Evolutionary conservation across 2,113 vertebrate genomes (phyloP).

Genomic region (Bujurquina vittata): DNA sequence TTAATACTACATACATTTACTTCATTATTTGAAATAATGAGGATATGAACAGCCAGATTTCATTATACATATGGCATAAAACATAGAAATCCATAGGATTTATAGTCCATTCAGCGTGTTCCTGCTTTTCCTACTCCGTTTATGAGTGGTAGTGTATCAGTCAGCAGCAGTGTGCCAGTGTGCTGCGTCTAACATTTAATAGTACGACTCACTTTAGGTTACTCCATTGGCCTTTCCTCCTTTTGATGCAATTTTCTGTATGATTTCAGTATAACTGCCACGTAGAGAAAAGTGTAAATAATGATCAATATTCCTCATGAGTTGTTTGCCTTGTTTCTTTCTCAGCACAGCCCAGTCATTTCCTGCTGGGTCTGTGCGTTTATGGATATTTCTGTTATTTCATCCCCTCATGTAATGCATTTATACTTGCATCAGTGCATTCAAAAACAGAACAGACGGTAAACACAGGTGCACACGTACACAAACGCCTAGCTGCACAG

Average conservation of each 20-base stretch:
- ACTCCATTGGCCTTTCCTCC: slow-evolving; percentile 7
- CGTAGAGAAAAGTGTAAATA: not conserved
- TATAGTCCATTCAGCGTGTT: not conserved
- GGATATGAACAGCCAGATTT: not conserved
- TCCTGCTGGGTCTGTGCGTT: not conserved
- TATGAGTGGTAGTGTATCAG: not conserved
- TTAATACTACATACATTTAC: not conserved
- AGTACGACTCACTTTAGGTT: slow-evolving; percentile 38
- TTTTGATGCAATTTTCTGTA: not conserved
- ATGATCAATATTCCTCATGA: not conserved
- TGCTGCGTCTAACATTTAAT: slow-evolving; percentile 21
- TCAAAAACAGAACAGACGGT: slow-evolving; percentile 24
- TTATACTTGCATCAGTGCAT: slow-evolving; percentile 14
- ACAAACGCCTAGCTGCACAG: not conserved
- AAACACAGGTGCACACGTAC: not conserved
- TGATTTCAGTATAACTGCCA: not conserved
- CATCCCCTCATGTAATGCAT: not conserved
- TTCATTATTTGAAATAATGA: not conserved
- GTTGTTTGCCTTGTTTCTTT: not conserved
- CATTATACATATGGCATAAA: not conserved
- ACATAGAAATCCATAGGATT: not conserved
- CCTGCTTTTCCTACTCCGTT: not conserved
- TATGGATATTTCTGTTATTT: slow-evolving; percentile 12
- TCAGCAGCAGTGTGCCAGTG: slow-evolving; percentile 1
- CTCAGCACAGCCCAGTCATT: not conserved